A percentile compares a stretch with the other conserved stretches of the same genome.
These are phyloP conservation scores for Chirona hameri DNA, from an alignment of 2,888 invertebrate species.

Conservation along the genomic window DNA sequence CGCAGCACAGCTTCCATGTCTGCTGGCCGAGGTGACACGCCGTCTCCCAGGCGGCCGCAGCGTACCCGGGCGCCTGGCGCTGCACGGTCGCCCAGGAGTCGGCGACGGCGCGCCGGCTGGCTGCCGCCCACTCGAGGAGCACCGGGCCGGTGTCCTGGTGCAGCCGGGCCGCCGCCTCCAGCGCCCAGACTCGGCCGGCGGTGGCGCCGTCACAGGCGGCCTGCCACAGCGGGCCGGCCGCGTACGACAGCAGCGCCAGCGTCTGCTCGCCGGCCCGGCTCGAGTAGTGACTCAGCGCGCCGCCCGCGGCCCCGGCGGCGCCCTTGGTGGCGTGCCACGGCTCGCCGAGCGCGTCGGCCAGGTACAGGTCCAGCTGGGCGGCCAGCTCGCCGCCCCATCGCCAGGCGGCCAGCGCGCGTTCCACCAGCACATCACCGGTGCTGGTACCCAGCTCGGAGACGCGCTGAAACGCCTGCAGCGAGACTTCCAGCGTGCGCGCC, in stretches of 20 bases:
- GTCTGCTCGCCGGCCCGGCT: background rate
- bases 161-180: background rate
- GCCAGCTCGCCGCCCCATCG: background rate
- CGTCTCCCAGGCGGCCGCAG: background rate
- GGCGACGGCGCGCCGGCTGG: background rate
- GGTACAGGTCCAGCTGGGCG: background rate
- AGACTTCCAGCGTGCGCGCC: background rate
- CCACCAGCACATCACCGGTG: background rate
- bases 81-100: background rate
- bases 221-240: background rate
- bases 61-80: conserved; percentile 25
- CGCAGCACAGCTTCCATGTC: background rate
- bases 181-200: background rate
- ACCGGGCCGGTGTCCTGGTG: background rate
- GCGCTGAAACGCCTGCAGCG: background rate
- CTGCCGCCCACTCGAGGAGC: background rate
- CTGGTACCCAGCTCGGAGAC: background rate
- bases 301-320: background rate
- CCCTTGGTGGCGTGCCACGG: background rate
- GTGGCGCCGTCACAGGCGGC: background rate
- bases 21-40: background rate
- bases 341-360: background rate
- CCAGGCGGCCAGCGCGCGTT: background rate
- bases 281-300: background rate
- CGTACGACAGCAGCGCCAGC: background rate